A percentile compares a stretch with the other conserved stretches of the same genome.
Conservation (phyloP, 2,797 vertebrate genomes). For the Novumbra hubbsi region DNA sequence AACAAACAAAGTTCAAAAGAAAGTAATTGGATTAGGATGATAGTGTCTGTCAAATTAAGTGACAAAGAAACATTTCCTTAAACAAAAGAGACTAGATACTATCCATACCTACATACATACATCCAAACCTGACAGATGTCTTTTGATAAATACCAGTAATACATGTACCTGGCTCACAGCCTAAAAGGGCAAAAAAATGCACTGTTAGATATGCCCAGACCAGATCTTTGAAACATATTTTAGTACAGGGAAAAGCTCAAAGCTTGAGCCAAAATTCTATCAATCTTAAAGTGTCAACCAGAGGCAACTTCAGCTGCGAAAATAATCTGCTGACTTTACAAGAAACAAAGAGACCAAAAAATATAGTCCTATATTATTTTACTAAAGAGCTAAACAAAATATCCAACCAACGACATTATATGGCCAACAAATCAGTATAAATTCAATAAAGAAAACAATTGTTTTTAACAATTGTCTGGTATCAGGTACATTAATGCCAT, state of each 20-base stretch:
- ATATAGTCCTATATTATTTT: neutral
- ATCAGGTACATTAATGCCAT: neutral
- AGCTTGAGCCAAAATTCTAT: neutral
- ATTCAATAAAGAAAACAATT: neutral
- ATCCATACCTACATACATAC: no score
- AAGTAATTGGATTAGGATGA: neutral
- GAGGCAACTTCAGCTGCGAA: neutral
- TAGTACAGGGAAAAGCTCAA: neutral
- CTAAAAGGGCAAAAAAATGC: slow-evolving; percentile 9
- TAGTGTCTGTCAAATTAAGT: neutral
- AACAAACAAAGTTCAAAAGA: neutral
- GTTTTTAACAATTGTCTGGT: neutral
- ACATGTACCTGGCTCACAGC: slow-evolving; percentile 16
- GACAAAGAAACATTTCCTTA: neutral
- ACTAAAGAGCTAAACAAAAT: neutral
- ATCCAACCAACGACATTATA: neutral
- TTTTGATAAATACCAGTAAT: slow-evolving; percentile 35
- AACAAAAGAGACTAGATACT: slow-evolving; percentile 8
- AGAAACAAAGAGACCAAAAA: neutral
- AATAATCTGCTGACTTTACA: neutral
- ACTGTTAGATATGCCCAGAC: slow-evolving; percentile 12
- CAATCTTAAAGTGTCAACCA: slow-evolving; percentile 1
- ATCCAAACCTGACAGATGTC: slow-evolving; percentile 3
- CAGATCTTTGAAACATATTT: neutral
- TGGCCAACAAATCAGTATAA: neutral